phyloP scores from a whole-genome alignment of 1,140 invertebrate genomes.

The Chrysomallon squamiferum region DNA sequence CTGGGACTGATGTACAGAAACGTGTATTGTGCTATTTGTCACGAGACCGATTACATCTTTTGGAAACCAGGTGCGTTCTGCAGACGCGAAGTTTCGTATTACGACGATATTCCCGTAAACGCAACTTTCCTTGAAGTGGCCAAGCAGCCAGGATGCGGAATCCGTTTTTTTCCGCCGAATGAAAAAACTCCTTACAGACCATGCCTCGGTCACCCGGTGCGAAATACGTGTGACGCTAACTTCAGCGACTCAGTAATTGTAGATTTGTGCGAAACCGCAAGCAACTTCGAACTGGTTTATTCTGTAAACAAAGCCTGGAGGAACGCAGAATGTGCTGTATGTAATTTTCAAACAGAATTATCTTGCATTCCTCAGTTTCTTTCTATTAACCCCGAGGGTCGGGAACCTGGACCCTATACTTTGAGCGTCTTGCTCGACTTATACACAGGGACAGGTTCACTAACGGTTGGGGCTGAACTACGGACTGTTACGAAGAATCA shows the following conservation, averaged over 20 bases:
- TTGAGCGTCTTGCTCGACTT: constrained; percentile 37
- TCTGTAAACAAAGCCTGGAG: neutral
- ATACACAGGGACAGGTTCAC: constrained; percentile 11
- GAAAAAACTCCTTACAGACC: neutral
- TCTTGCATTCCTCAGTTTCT: neutral
- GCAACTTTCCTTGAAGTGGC: neutral
- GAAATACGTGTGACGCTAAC: neutral
- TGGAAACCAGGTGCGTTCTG: constrained; percentile 7
- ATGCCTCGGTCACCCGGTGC: neutral
- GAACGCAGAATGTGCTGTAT: neutral
- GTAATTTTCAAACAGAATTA: neutral
- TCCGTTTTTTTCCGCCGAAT: neutral
- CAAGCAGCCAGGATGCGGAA: neutral
- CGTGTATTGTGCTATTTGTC: constrained; percentile 30
- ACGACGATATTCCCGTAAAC: neutral
- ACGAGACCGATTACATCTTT: constrained; percentile 12
- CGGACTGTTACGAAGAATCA: neutral
- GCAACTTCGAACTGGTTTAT: neutral
- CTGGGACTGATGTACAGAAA: constrained; percentile 25
- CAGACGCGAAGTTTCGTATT: too few relatives aligned
- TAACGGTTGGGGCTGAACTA: constrained; percentile 1
- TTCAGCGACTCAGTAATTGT: neutral
- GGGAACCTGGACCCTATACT: constrained; percentile 3
- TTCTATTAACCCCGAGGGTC: neutral
- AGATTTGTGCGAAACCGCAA: neutral